Evolutionary conservation across 2,797 vertebrate genomes (phyloP).

Genomic region (Calcarius lapponicus): DNA sequence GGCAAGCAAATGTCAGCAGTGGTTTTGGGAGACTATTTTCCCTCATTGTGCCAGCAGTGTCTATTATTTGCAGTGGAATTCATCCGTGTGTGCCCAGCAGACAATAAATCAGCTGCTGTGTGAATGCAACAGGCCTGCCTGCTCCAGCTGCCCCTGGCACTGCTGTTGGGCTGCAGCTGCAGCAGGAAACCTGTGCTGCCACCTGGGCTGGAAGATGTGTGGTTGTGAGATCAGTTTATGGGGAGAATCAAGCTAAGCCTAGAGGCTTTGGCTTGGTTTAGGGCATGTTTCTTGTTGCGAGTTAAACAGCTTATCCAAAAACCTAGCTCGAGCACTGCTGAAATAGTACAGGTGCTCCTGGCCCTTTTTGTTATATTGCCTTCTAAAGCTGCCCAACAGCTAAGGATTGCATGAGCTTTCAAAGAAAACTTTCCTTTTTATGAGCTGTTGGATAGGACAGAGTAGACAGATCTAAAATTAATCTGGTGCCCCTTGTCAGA

Average conservation of each 20-base stretch:
- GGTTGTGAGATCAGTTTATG: background rate
- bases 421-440: slow-evolving; percentile 37
- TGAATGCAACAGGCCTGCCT: background rate
- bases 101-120: background rate
- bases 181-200: background rate
- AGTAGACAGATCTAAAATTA: slow-evolving; percentile 36
- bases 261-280: background rate
- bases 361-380: background rate
- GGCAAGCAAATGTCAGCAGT: background rate
- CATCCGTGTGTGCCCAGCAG: background rate
- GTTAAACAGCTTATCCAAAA: slow-evolving; percentile 7
- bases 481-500: slow-evolving; percentile 23
- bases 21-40: background rate
- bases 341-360: slow-evolving; percentile 7
- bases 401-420: background rate
- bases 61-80: slow-evolving; percentile 8
- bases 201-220: background rate
- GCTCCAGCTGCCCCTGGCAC: background rate
- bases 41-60: background rate
- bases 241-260: background rate
- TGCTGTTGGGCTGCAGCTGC: background rate
- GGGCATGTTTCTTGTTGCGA: background rate
- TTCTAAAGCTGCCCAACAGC: background rate
- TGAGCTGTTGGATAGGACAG: slow-evolving; percentile 7
- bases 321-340: background rate